phyloP scores from a whole-genome alignment of 2,113 vertebrate species.

The Sprattus sprattus region DNA sequence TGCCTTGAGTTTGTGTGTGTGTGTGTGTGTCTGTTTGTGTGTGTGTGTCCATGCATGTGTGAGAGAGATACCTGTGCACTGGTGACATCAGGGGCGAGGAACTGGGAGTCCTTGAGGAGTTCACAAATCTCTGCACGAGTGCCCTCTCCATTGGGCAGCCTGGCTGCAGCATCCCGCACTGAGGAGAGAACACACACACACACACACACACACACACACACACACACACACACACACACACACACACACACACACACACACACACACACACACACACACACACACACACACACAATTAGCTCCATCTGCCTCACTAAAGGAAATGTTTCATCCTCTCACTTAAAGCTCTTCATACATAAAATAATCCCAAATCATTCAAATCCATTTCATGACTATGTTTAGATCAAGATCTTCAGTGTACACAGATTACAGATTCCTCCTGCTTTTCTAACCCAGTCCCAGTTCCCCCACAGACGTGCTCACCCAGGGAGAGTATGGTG shows the following conservation, averaged over 20 bases:
- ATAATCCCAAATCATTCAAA: no score
- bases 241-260: not conserved
- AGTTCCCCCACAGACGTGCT: slow-evolving; percentile 39
- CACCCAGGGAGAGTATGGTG: slow-evolving; percentile 96
- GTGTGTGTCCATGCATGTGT: not conserved
- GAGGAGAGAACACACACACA: slow-evolving; percentile 5
- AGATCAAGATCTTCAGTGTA: no score
- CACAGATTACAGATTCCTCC: no score
- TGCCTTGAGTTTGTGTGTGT: no score
- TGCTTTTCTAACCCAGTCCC: no score
- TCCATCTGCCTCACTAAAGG: not conserved
- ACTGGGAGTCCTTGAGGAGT: slow-evolving; percentile 95
- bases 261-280: not conserved
- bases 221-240: not conserved
- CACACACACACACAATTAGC: not conserved
- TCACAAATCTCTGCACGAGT: slow-evolving; percentile 97
- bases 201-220: not conserved
- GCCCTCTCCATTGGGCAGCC: slow-evolving; percentile 94
- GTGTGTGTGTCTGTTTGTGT: not conserved
- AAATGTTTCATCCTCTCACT: no score
- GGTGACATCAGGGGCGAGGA: slow-evolving; percentile 94
- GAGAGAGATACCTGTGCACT: slow-evolving; percentile 82
- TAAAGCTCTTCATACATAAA: no score
- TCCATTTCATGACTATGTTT: no score
- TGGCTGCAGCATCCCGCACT: slow-evolving; percentile 95